Evolutionary conservation across 1,140 invertebrate species (phyloP), one percentile per base, ranked within the genome.

Genomic region (Sycobia sp.): DNA sequence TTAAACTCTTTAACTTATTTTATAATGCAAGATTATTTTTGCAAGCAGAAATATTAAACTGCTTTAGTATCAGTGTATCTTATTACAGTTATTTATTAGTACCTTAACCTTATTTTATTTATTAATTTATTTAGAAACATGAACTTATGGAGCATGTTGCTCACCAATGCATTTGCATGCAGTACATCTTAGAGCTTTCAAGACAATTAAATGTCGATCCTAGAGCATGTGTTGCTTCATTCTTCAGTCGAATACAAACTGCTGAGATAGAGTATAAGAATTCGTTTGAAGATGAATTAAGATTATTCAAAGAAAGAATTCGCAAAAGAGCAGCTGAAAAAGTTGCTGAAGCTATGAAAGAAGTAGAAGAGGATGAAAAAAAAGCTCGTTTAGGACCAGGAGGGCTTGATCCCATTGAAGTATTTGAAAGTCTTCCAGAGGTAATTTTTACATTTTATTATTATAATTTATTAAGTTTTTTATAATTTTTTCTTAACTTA

Each of bases 161-260:
- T 1, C 96, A 99, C 83, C 98, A 99, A 80, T 93, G 92, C 47
- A 99, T 99, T 74, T 97, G 96, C 69, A 96, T 99, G 91, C 97
- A 99, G 80, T 99, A 98, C 76, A 95, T 99, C 64, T 83, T 99
- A 56, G 97, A 99, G 81, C 81, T 99, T 38, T 93, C 95, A 1
- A 98, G 95, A 77, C 94, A 96, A 74, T 81, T 99, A 29, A 90
- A 98, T 76, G 87, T 94, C 36, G 94, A 99, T 84, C 95, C 95
- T 4, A 86, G 94, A 72, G 90, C 90, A 34, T 98, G 97, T 81
- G 89, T 99, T 29, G 86, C 88, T 39, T 94, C 95, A 4, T 99
- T 99, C 83, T 99, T 98, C 77, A 88, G 63, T 75, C 91, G 92
- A 77, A 97, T 98, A 64, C 93, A 97, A 83, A 83, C 92, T 23